Conservation (phyloP, 2,888 invertebrate genomes). For the Leucophenga maculata region DNA sequence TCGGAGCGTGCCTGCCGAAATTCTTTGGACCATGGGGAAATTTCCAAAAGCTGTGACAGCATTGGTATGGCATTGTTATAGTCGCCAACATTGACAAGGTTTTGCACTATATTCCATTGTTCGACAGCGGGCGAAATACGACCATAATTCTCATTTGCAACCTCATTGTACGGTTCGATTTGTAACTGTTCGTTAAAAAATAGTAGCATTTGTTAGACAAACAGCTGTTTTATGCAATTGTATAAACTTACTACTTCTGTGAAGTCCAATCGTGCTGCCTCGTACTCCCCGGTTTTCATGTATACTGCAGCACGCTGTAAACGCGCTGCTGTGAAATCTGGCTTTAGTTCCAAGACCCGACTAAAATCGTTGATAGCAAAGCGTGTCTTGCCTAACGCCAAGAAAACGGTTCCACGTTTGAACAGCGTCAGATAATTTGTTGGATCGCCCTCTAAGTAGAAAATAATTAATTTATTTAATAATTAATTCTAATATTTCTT, state of each 20-base stretch:
- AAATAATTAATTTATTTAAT: not conserved
- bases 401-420: constrained; percentile 94
- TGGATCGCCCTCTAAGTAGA: constrained; percentile 87
- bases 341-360: constrained; percentile 92
- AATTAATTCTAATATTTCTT: not conserved
- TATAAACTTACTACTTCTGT: constrained; percentile 82
- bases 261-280: constrained; percentile 87
- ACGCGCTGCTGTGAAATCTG: constrained; percentile 92
- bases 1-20: constrained; percentile 90
- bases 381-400: constrained; percentile 95
- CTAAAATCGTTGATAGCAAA: constrained; percentile 95
- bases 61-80: constrained; percentile 77
- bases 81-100: constrained; percentile 76
- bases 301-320: constrained; percentile 89
- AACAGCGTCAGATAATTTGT: constrained; percentile 96
- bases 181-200: constrained; percentile 73
- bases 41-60: constrained; percentile 81
- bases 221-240: not conserved
- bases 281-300: constrained; percentile 90
- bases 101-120: constrained; percentile 78
- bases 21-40: constrained; percentile 90
- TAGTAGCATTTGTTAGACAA: not conserved
- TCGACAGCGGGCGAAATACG: constrained; percentile 78
- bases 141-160: constrained; percentile 81
- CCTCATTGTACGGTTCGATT: constrained; percentile 83